These are phyloP conservation scores for Eclectus roratus DNA, from an alignment of 2,113 vertebrate species.

Conservation along the genomic window DNA sequence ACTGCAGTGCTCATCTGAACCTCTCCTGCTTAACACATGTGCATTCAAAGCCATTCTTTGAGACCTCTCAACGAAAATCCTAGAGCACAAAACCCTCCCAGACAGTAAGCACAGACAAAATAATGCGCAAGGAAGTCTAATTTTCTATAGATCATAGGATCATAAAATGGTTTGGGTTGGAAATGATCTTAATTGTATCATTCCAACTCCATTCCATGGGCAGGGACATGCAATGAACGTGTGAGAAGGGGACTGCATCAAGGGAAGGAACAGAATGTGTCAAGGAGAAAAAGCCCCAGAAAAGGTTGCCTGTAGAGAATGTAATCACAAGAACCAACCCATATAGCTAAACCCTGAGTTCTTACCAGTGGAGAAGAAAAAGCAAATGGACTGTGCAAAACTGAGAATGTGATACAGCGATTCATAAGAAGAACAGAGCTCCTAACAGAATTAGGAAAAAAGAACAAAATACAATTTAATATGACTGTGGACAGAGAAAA, in stretches of 20 bases:
- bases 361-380: not conserved
- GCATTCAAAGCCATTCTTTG: not conserved
- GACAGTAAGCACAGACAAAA: not conserved
- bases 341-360: not conserved
- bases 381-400: not conserved
- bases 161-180: not conserved
- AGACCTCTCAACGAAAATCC: not conserved
- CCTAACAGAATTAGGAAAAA: not conserved
- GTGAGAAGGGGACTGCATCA: not conserved
- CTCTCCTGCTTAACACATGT: fast-evolving
- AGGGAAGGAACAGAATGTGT: not conserved
- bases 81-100: not conserved
- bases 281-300: not conserved
- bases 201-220: not conserved
- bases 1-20: not conserved
- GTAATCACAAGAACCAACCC: not conserved
- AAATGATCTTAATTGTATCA: not conserved
- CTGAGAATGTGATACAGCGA: not conserved
- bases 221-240: not conserved
- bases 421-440: not conserved
- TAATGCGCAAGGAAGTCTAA: not conserved
- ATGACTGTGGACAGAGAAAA: not conserved
- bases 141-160: not conserved
- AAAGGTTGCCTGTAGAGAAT: not conserved
- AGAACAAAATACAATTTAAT: not conserved